These are phyloP conservation scores for Saccostrea glomerata DNA, from an alignment of 1,140 invertebrate species.

Conservation along the genomic window DNA sequence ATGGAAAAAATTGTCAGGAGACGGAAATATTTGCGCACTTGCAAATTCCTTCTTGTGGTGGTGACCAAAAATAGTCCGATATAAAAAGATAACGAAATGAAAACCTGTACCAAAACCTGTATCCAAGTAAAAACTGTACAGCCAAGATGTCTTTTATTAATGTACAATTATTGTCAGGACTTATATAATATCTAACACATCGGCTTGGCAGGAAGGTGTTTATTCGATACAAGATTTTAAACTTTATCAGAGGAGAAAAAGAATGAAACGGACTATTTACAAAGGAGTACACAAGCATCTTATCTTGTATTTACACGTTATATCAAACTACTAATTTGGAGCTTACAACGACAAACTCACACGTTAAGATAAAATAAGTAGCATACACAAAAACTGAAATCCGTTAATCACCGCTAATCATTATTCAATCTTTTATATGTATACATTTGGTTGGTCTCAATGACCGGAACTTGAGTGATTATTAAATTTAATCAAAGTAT, in stretches of 20 bases:
- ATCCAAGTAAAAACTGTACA: too few relatives aligned
- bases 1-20: not conserved
- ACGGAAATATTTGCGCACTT: not conserved
- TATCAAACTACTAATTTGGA: constrained; percentile 38
- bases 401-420: constrained; percentile 47
- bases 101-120: not conserved
- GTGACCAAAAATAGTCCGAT: not conserved
- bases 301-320: constrained; percentile 35
- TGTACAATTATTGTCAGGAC: not conserved
- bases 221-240: constrained; percentile 10
- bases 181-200: not conserved
- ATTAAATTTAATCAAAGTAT: constrained; percentile 40
- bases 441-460: constrained; percentile 41
- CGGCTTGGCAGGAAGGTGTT: not conserved
- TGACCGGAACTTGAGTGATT: constrained; percentile 9
- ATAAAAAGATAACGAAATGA: not conserved
- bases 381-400: constrained; percentile 1
- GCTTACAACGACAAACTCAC: constrained; percentile 32
- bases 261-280: constrained; percentile 26
- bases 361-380: constrained; percentile 18
- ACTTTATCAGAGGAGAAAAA: not conserved
- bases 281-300: not conserved
- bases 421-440: constrained; percentile 34
- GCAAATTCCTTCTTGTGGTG: not conserved
- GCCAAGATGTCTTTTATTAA: not conserved